A percentile compares a stretch with the other conserved stretches of the same genome.
These are phyloP conservation scores for Rhea pennata DNA, from an alignment of 2,113 vertebrate species.

Conservation along the genomic window DNA sequence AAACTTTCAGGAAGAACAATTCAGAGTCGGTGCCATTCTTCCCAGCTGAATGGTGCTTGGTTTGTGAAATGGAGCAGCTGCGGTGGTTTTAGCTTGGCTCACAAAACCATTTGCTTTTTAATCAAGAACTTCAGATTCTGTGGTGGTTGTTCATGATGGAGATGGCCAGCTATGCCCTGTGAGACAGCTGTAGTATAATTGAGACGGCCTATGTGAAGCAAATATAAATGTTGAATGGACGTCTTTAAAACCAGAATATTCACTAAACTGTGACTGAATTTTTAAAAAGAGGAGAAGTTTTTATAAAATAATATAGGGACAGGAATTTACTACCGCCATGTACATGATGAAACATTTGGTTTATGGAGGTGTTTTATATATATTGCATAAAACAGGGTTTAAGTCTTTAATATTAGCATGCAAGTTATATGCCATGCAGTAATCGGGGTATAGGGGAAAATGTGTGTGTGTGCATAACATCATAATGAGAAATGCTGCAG, in stretches of 20 bases:
- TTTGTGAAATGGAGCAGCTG: slow-evolving; percentile 80
- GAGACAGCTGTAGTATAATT: slow-evolving; percentile 82
- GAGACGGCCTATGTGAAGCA: slow-evolving; percentile 75
- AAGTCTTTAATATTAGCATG: background rate
- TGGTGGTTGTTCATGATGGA: slow-evolving; percentile 75
- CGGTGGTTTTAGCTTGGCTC: slow-evolving; percentile 69
- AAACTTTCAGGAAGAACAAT: slow-evolving; percentile 80
- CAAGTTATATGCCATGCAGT: background rate
- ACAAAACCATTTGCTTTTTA: slow-evolving; percentile 80
- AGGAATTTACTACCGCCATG: background rate
- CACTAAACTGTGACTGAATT: slow-evolving; percentile 25
- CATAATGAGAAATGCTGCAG: background rate
- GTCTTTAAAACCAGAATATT: slow-evolving; percentile 29
- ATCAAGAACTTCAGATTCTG: slow-evolving; percentile 78
- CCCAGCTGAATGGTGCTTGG: slow-evolving; percentile 77
- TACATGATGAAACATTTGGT: background rate
- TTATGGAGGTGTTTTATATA: background rate
- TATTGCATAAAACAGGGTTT: background rate
- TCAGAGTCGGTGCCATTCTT: slow-evolving; percentile 80
- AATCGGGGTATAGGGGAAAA: background rate
- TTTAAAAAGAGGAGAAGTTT: slow-evolving; percentile 27
- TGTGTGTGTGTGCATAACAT: background rate
- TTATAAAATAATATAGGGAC: background rate
- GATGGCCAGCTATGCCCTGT: slow-evolving; percentile 75
- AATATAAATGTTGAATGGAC: slow-evolving; percentile 67